Evolutionary conservation across 2,113 vertebrate species (phyloP).

Genomic region (Pseudorasbora parva): DNA sequence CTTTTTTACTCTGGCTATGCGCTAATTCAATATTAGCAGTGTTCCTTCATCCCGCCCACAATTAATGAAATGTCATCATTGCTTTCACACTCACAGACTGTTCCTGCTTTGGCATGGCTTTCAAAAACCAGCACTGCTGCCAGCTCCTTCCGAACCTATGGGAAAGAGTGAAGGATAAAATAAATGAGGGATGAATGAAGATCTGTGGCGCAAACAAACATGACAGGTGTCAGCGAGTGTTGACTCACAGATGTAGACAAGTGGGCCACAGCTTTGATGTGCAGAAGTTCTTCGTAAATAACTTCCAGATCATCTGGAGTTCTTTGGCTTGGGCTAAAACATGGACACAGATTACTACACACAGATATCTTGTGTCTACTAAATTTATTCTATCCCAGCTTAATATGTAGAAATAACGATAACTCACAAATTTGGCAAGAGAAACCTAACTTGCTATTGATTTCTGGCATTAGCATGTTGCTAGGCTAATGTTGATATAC

Average conservation of each 20-base stretch:
- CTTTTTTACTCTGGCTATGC: slow-evolving; percentile 22
- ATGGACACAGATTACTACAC: neutral
- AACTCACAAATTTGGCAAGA: neutral
- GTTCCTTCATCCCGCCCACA: slow-evolving; percentile 8
- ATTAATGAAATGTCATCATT: slow-evolving; percentile 51
- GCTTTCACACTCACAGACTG: slow-evolving; percentile 85
- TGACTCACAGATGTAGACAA: slow-evolving; percentile 88
- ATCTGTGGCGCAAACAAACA: neutral
- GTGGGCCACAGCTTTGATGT: slow-evolving; percentile 92
- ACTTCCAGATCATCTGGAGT: slow-evolving; percentile 90
- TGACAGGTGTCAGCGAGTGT: neutral
- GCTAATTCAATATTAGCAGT: neutral
- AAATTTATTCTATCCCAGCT: neutral
- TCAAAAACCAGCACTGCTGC: slow-evolving; percentile 92
- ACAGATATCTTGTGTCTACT: neutral
- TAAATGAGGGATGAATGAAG: neutral
- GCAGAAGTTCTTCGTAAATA: slow-evolving; percentile 94
- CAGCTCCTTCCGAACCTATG: slow-evolving; percentile 90
- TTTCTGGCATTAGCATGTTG: neutral
- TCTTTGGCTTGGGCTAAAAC: slow-evolving; percentile 85
- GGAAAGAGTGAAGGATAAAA: slow-evolving; percentile 22
- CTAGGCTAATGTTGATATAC: neutral
- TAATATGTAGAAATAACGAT: neutral
- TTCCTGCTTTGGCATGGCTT: slow-evolving; percentile 87
- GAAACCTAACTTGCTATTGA: neutral